Base-by-base conservation (phyloP, 2,888 invertebrate genomes). In the Chloromyia formosa region DNA sequence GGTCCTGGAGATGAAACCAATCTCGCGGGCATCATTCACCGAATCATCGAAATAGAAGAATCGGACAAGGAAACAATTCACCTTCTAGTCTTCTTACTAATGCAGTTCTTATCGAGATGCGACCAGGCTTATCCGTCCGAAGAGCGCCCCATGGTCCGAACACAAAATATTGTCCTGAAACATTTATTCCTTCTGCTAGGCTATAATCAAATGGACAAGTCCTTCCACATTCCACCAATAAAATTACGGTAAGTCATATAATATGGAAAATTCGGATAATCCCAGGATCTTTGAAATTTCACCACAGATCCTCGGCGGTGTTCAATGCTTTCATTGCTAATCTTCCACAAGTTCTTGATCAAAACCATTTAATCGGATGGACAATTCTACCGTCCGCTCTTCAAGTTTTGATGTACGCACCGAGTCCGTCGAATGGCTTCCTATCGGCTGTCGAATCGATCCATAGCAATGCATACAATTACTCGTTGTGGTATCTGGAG, bases 241-340 rank as follows among this genome's bases (percentile, higher is more conserved):
- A 90, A 92, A 76, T 86, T 98, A 71, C 89, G 96, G 94, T 94
- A 83, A 79, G 77, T 75, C 12, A 49, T 10, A 56, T 7, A 10
- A 56, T 10, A 10, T 14, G 7, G n/a, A 10, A 16, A 16, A 7
- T 56, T 56, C n/a, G 9, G 27, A 1, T 54, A 54, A 16, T 62
- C 1, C 2, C 76, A 23, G 18, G 5, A 54, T 73, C 27, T 4
- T 7, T 35, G 2, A 35, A 35, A 35, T 35, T 7, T 7, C 35
- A 27, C 10, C 16, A 42, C 85, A 94, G 98, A 80, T 89, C 91
- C 75, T 97, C 97, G 0, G 94, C 98, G 0, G 95, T 97, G 1
- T 98, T 98, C 86, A 97, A 97, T 86, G 96, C 96, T 0, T 98
- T 98, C 83, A 87, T 99, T 83, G 92, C 95, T 40, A 97, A 96